Conservation (phyloP, 1,140 invertebrate genomes). For the Eriocheir sinensis region DNA sequence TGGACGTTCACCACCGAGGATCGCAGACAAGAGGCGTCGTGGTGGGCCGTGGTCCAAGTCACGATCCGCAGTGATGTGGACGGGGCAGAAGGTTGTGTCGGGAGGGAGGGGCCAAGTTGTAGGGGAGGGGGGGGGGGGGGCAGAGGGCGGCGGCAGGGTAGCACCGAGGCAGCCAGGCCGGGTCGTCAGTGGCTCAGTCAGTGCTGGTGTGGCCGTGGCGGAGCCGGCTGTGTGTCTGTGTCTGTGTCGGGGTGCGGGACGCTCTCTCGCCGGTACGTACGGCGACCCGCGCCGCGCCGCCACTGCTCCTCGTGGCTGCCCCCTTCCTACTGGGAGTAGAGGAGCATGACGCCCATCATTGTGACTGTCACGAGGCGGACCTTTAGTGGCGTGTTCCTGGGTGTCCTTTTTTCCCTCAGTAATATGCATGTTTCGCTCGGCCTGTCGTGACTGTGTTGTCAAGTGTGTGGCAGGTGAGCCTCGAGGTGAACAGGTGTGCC, state of each 20-base stretch:
- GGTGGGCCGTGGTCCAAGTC: slow-evolving; percentile 5
- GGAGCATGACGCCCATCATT: neutral
- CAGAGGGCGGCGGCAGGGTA: neutral
- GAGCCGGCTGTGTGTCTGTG: slow-evolving; percentile 62
- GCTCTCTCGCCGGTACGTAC: slow-evolving; percentile 52
- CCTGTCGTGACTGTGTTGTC: neutral
- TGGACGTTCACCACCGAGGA: neutral
- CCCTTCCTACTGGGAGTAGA: neutral
- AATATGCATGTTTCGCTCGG: too few relatives aligned
- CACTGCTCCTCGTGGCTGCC: neutral
- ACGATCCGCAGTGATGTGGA: slow-evolving; percentile 1
- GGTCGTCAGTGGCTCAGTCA: neutral
- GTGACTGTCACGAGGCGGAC: neutral
- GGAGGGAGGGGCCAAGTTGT: neutral
- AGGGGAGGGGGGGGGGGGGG: neutral
- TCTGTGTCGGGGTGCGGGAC: slow-evolving; percentile 58
- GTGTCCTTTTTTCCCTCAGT: too few relatives aligned
- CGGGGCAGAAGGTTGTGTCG: slow-evolving; percentile 38
- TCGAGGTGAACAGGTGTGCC: neutral
- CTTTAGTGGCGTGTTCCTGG: neutral
- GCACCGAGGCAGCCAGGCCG: slow-evolving; percentile 18
- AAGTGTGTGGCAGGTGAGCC: neutral
- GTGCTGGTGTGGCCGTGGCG: slow-evolving; percentile 70
- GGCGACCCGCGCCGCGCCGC: neutral
- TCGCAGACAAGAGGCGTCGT: neutral